A percentile compares a stretch with the other conserved stretches of the same genome.
Conservation (phyloP, 2,113 vertebrate species). For the Charina bottae region DNA sequence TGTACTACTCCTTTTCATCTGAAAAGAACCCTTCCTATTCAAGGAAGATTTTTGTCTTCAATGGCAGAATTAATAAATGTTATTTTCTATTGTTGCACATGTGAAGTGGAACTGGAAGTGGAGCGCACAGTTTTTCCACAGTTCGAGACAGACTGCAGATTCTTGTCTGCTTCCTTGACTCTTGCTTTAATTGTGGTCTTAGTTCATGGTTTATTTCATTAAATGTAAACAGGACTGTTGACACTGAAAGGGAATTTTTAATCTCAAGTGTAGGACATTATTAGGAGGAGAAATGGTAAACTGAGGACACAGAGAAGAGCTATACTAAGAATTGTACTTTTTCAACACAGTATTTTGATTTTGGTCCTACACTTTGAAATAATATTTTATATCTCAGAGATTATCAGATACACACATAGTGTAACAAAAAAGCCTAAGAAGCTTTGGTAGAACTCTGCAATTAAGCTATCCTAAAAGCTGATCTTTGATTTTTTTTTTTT, state of each 20-base stretch:
- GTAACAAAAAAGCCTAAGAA: background rate
- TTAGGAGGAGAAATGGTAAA: background rate
- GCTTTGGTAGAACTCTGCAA: background rate
- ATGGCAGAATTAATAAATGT: background rate
- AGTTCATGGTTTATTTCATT: constrained; percentile 40
- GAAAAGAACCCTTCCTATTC: background rate
- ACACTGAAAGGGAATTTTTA: constrained; percentile 40
- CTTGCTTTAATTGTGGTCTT: constrained; percentile 35
- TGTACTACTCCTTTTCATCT: background rate
- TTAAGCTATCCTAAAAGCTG: background rate
- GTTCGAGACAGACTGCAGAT: background rate
- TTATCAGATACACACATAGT: background rate
- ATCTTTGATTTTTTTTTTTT: too few relatives aligned
- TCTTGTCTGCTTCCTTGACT: background rate
- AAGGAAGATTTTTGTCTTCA: background rate
- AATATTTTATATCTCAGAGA: background rate
- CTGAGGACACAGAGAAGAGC: background rate
- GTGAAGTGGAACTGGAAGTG: background rate
- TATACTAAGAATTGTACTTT: background rate
- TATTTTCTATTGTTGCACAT: background rate
- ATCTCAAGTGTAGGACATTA: background rate
- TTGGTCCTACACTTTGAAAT: background rate
- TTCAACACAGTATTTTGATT: background rate
- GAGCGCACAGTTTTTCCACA: constrained; percentile 1
- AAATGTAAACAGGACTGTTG: constrained; percentile 49